Percentiles rank a stretch among this genome's conserved stretches.
These are phyloP conservation scores for Mesembrinibis cayennensis DNA, from an alignment of 2,113 vertebrate genomes.

Conservation along the genomic window DNA sequence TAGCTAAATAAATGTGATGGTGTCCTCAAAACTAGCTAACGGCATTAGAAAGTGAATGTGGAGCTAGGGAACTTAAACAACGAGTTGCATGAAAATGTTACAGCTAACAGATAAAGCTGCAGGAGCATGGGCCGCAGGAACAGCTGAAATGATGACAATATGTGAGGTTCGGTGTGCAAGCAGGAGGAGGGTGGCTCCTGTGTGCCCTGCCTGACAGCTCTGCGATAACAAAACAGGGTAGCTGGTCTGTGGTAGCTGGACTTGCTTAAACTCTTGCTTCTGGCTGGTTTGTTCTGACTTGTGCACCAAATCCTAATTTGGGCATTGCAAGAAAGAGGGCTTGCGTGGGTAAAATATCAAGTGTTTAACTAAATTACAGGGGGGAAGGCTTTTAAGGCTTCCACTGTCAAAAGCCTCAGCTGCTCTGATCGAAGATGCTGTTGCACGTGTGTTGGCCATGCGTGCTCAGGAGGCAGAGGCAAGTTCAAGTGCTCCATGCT, in stretches of 20 bases:
- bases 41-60: background rate
- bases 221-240: background rate
- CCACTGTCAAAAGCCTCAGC: background rate
- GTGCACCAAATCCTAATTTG: background rate
- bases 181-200: background rate
- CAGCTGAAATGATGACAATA: rapidly evolving
- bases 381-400: background rate
- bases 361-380: rapidly evolving
- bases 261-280: background rate
- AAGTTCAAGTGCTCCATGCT: rapidly evolving
- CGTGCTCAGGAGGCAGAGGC: background rate
- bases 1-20: background rate
- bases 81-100: no score
- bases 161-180: background rate
- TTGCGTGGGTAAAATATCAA: background rate
- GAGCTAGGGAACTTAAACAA: background rate
- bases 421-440: background rate
- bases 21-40: background rate
- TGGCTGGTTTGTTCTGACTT: background rate
- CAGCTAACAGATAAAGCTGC: background rate
- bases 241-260: background rate
- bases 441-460: background rate
- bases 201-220: no score
- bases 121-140: rapidly evolving
- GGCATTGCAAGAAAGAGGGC: background rate